Evolutionary conservation across 30 jellyfish, hydroid and myxozoan species (phyloP), one percentile per base, ranked within the genome.

Genomic region (Thelohanellus kitauei): DNA sequence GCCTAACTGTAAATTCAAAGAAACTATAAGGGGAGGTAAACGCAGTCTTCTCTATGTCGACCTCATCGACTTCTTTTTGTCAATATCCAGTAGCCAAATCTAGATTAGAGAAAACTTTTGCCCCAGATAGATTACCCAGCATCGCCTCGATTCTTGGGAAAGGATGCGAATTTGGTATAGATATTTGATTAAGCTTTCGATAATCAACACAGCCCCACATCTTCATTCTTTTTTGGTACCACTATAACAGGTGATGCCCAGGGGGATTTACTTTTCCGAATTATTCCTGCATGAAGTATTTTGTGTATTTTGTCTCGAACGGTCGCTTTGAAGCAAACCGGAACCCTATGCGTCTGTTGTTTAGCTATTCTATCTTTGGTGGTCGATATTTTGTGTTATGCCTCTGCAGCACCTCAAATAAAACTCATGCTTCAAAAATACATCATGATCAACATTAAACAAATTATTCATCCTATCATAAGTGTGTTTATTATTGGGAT

Each of bases 211-310:
- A 45, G 40, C 1, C 73, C 47, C n/a, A 30, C 22, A 2, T 13
- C 19, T 13, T 64, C 82, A 44, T 57, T 57, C 59, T 47, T 57
- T 24, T 57, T 57, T 45, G 47, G 47, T 0, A 57, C 82, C 4
- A 57, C 32, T 15, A 57, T 64, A 2, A 47, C 22, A 24, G 66
- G 57, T 1, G 64, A 48, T 2, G 66, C 52, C 66, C 83, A 58
- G 2, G 57, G 58, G 35, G 41, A 17, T 22, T 3, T 4, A 30
- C 61, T 41, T 2, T 57, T 58, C 41, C 33, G 9, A 0, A 58
- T 49, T 0, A 48, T 54, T 41, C 66, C 83, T 21, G 42, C 54
- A 0, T 58, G 21, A 0, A 58, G 53, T 66, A 58, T 48, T 23
- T 48, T 53, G 18, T n/a, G n/a, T n/a, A n/a, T n/a, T n/a, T n/a